These are phyloP conservation scores for Gnathonemus echidnorhynchus DNA, from an alignment of 2,113 vertebrate genomes.

Conservation along the genomic window DNA sequence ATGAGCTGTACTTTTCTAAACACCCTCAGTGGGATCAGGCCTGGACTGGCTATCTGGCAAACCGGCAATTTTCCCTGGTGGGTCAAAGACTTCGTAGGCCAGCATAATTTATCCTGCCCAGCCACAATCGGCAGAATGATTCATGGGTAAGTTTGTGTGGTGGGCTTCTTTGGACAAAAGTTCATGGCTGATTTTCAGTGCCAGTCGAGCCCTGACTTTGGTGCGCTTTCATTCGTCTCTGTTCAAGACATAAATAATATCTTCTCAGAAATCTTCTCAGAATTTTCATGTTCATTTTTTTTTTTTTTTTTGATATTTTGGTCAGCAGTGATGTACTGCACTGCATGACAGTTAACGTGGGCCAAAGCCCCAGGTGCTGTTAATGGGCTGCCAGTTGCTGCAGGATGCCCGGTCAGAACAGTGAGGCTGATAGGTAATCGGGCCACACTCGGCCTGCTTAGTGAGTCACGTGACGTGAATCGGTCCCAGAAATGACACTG, in stretches of 20 bases:
- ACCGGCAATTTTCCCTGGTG: not conserved
- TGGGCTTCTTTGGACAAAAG: not conserved
- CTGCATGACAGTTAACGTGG: not conserved
- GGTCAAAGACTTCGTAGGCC: not conserved
- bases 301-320: not conserved
- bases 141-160: not conserved
- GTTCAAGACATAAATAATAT: not conserved
- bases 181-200: no score
- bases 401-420: not conserved
- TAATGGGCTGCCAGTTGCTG: not conserved
- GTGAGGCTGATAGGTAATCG: not conserved
- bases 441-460: not conserved
- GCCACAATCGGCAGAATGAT: not conserved
- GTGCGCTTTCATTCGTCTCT: not conserved
- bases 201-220: not conserved
- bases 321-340: not conserved
- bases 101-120: not conserved
- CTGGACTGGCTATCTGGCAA: not conserved
- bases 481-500: not conserved
- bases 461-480: not conserved
- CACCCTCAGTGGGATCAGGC: not conserved
- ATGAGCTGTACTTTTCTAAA: not conserved
- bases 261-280: not conserved
- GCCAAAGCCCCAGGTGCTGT: not conserved
- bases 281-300: not conserved